Conservation (phyloP, 2,888 invertebrate genomes). For the Pterostichus niger region DNA sequence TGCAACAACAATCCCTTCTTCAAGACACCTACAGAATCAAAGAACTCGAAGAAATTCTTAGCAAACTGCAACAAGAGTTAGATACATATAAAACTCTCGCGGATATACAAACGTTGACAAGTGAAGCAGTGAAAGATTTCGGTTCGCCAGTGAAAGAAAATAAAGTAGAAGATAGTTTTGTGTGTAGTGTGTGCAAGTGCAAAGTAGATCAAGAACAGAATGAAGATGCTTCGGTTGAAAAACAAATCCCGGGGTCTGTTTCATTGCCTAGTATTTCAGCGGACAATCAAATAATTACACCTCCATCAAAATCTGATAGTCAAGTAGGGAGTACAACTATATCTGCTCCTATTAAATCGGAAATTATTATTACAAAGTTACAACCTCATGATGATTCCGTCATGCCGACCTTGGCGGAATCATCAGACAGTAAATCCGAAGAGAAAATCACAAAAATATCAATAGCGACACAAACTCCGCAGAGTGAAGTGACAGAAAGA, state of each 20-base stretch:
- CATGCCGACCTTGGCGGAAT: not conserved
- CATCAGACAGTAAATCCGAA: not conserved
- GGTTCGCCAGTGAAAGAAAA: constrained; percentile 76
- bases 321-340: not conserved
- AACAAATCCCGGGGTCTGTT: not conserved
- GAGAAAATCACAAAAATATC: constrained; percentile 1
- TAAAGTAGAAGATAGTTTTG: constrained; percentile 70
- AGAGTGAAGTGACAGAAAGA: constrained; percentile 5
- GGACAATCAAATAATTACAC: constrained; percentile 14
- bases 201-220: too few relatives aligned
- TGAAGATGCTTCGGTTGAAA: constrained; percentile 1
- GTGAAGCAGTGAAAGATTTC: constrained; percentile 79
- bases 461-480: not conserved
- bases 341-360: constrained; percentile 31
- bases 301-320: not conserved
- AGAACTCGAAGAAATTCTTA: constrained; percentile 77
- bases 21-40: constrained; percentile 74
- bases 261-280: constrained; percentile 8
- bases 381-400: constrained; percentile 1
- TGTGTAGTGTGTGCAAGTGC: constrained; percentile 69
- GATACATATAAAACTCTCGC: constrained; percentile 81
- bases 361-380: constrained; percentile 52
- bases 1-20: constrained; percentile 66
- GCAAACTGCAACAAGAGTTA: constrained; percentile 79
- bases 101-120: constrained; percentile 80